A percentile compares a stretch with the other conserved stretches of the same genome.
Evolutionary conservation across 2,113 vertebrate genomes (phyloP).

Genomic region (Dasyprocta punctata): DNA sequence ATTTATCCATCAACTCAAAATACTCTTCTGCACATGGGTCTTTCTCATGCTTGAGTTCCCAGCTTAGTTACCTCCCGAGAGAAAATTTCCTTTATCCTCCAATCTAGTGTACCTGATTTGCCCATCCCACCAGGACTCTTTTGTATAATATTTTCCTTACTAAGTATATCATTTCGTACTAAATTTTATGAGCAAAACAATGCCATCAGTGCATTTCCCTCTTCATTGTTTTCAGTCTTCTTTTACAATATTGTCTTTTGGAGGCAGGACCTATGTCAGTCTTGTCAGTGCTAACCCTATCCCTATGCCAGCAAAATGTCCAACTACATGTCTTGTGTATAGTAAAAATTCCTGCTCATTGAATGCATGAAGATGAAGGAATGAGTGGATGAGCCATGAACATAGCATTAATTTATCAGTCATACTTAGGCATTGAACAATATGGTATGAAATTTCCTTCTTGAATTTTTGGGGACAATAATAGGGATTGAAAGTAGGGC

Average conservation of each 20-base stretch:
- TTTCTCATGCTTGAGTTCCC: neutral
- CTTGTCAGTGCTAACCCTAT: neutral
- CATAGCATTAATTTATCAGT: neutral
- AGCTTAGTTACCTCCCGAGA: neutral
- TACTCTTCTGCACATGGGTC: neutral
- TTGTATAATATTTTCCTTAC: neutral
- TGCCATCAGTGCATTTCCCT: neutral
- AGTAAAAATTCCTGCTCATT: neutral
- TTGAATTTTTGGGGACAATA: neutral
- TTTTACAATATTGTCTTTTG: neutral
- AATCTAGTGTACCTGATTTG: neutral
- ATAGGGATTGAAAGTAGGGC: neutral
- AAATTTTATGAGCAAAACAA: neutral
- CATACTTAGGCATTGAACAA: neutral
- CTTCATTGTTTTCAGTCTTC: neutral
- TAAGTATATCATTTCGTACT: neutral
- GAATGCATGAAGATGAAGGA: neutral
- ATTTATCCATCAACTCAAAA: neutral
- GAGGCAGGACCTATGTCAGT: neutral
- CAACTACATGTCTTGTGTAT: neutral
- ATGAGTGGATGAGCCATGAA: neutral
- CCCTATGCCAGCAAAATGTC: neutral
- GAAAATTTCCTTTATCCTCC: neutral
- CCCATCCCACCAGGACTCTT: neutral
- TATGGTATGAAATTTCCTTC: neutral